Evolutionary conservation across 53 echinoderm and acorn worm species (phyloP).

Genomic region (Hippasteria phrygiana): DNA sequence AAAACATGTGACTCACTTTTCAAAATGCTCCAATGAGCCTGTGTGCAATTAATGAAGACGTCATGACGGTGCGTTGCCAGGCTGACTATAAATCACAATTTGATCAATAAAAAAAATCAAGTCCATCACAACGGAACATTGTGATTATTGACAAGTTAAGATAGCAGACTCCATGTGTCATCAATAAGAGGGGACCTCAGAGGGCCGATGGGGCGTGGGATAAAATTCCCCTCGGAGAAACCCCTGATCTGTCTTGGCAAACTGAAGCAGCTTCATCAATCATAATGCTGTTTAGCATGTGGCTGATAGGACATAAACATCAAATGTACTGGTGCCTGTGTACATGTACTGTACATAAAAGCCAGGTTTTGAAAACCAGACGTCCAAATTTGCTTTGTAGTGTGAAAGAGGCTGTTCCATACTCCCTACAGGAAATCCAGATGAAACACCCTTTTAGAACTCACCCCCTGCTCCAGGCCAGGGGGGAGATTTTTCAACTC

Average conservation of each 20-base stretch:
- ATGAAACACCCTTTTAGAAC: too few species aligned
- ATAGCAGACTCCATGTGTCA: constrained; percentile 9
- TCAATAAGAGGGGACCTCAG: neutral
- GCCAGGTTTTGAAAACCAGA: too few species aligned
- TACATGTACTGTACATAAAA: too few species aligned
- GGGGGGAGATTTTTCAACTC: too few species aligned
- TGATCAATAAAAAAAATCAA: neutral
- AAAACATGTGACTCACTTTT: neutral
- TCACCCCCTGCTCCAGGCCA: too few species aligned
- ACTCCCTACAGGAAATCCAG: too few species aligned
- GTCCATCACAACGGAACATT: neutral
- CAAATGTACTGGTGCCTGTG: too few species aligned
- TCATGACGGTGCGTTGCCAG: neutral
- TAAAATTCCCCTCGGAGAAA: neutral
- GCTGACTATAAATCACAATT: neutral
- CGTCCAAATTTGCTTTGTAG: too few species aligned
- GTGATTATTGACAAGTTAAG: neutral
- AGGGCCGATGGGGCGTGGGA: neutral
- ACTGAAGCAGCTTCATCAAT: constrained; percentile 1
- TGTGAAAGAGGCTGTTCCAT: too few species aligned
- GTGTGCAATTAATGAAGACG: neutral
- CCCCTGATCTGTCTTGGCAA: neutral
- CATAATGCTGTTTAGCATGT: constrained; percentile 5
- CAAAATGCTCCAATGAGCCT: neutral
- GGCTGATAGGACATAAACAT: neutral